phyloP scores from a whole-genome alignment of 2,113 vertebrate genomes.

The Cnemophilus loriae region DNA sequence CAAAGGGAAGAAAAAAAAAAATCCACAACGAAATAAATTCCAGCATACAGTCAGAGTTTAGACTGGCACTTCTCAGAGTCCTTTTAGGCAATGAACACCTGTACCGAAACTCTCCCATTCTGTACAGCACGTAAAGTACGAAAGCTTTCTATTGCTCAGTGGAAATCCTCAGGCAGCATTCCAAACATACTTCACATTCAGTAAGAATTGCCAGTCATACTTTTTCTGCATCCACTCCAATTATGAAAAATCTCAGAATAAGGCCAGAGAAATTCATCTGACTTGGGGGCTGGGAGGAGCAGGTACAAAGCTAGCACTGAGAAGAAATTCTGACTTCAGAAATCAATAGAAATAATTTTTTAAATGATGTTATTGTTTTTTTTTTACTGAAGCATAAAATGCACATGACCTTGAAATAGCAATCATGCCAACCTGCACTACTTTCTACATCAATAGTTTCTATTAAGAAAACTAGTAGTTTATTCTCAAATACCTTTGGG shows the following conservation, averaged over 20 bases:
- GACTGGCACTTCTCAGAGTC: neutral
- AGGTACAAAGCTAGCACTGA: neutral
- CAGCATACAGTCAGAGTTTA: neutral
- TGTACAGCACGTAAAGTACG: fast-evolving
- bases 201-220: neutral
- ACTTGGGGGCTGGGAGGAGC: neutral
- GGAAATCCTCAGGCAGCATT: conserved; percentile 37
- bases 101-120: neutral
- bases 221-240: neutral
- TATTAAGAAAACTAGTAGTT: neutral
- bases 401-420: neutral
- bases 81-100: neutral
- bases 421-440: neutral
- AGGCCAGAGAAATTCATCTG: neutral
- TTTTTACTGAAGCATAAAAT: neutral
- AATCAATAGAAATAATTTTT: neutral
- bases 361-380: neutral
- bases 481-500: neutral
- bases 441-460: neutral
- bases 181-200: conserved; percentile 36
- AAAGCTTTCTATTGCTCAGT: neutral
- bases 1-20: neutral
- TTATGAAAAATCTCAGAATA: neutral
- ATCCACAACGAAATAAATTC: neutral
- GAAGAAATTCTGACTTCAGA: neutral